phyloP scores from a whole-genome alignment of 2,113 vertebrate species.

The pig (Sus scrofa) region T2T-Sscrofa CM000827.6:109129001-109129500 shows the following conservation, averaged over 20 bases:
- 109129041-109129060: not conserved
- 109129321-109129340: too few species aligned
- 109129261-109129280: not conserved
- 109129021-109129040: fast-evolving
- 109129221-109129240: not conserved
- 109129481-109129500: not conserved
- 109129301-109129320: fast-evolving
- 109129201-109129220: fast-evolving
- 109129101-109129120: not conserved
- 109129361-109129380: not conserved
- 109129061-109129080: too few species aligned
- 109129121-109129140: not conserved
- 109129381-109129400: not conserved
- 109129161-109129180: not conserved
- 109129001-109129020: fast-evolving
- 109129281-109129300: not conserved
- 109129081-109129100: not conserved
- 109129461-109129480: not conserved
- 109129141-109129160: fast-evolving
- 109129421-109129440: not conserved
- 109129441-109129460: not conserved
- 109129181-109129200: not conserved
- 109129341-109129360: too few species aligned
- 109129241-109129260: not conserved
- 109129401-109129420: not conserved